Percentiles rank a stretch among this genome's conserved stretches.
Conservation (phyloP, 2,113 vertebrate genomes). For the Hydrolagus affinis region DNA sequence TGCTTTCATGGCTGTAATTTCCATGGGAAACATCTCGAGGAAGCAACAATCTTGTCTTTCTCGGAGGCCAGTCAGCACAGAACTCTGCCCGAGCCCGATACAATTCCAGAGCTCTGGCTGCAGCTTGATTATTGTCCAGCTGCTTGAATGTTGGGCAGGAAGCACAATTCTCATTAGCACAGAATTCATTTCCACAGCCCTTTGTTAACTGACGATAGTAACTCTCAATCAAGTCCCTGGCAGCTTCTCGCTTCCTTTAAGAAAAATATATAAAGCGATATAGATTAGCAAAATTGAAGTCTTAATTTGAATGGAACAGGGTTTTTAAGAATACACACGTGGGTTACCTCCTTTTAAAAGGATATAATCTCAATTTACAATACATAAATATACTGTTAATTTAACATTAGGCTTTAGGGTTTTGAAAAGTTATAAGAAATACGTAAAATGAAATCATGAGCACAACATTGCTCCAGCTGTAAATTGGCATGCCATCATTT, state of each 20-base stretch:
- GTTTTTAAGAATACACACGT: neutral
- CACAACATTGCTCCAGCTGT: neutral
- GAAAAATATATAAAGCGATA: slow-evolving; percentile 19
- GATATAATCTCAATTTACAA: neutral
- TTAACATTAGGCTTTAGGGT: neutral
- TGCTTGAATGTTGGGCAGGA: slow-evolving; percentile 29
- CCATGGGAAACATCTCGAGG: neutral
- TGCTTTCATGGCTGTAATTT: neutral
- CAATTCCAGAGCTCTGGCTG: slow-evolving; percentile 24
- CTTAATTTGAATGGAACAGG: neutral
- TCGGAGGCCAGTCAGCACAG: neutral
- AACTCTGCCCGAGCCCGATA: slow-evolving; percentile 19
- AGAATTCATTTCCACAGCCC: slow-evolving; percentile 34
- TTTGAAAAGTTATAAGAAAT: neutral
- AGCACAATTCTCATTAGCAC: slow-evolving; percentile 32
- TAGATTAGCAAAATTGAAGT: neutral
- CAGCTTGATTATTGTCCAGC: slow-evolving; percentile 33
- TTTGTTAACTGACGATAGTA: slow-evolving; percentile 32
- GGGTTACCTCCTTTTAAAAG: neutral
- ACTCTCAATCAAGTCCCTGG: slow-evolving; percentile 33
- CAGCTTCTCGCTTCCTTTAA: slow-evolving; percentile 33
- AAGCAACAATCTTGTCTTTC: slow-evolving; percentile 4
- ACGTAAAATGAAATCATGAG: neutral
- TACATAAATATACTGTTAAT: neutral
- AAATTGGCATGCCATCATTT: neutral